Base-by-base conservation (phyloP, 2,888 invertebrate species). In the Scaeva pyrastri region DNA sequence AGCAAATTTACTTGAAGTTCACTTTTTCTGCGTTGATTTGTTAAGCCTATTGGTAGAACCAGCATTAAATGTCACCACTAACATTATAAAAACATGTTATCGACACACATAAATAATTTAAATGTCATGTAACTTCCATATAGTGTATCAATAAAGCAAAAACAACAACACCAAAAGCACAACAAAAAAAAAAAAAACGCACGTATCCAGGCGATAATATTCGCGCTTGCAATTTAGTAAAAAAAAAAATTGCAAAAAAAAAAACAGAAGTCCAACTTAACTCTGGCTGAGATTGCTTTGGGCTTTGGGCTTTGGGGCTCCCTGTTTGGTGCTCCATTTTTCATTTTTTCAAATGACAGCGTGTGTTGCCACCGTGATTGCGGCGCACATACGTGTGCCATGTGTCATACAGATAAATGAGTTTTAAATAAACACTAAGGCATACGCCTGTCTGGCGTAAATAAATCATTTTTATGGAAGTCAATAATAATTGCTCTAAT, bases 281-380 rank as follows among this genome's bases (percentile, higher is more conserved):
- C 31, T 31, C 5, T 7, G 31, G 31, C 31, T 76, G 71, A 48
- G 31, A 52, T 50, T 72, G 58, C 72, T 73, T 68, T n/a, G n/a
- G n/a, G n/a, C n/a, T n/a, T n/a, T n/a, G n/a, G n/a, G n/a, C n/a
- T n/a, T n/a, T 48, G 39, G 72, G 70, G 80, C 75, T 68, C 80
- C 72, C 48, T 43, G 80, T 50, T 72, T 39, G 76, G 72, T 85
- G 85, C 68, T 85, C 80, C 76, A 81, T 85, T 73, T 85, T 85
- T 85, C 85, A 48, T 48, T 36, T 78, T 73, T 80, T 48, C 23
- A 68, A 68, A 52, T 26, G 85, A 85, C 85, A 81, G 81, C 76
- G 58, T 55, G 76, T 60, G 39, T 74, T 85, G 85, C 80, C 85
- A 85, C 85, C 81, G 85, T 81, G 81, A 81, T 85, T 55, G 48